phyloP scores from a whole-genome alignment of 2,888 invertebrate species.

The Plebejus melissa region DNA sequence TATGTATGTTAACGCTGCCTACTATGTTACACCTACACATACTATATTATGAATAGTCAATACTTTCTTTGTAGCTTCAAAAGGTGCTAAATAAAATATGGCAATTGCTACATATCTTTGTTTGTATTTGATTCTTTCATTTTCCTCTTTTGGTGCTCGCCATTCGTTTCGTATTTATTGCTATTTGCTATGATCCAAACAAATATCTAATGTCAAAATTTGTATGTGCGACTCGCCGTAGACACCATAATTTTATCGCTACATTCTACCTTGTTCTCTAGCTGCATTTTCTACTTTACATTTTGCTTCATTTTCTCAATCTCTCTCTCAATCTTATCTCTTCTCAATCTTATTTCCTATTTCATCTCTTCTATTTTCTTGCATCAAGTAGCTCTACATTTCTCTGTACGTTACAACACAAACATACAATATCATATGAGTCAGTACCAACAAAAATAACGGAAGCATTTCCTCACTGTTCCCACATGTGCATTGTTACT shows the following conservation, averaged over 20 bases:
- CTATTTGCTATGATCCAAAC: background rate
- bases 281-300: too few relatives aligned
- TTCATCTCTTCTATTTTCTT: background rate
- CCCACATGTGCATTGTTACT: slow-evolving; percentile 36
- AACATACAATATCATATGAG: background rate
- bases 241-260: too few relatives aligned
- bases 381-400: background rate
- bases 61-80: background rate
- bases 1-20: background rate
- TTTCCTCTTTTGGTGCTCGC: background rate
- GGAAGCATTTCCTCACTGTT: slow-evolving; percentile 30
- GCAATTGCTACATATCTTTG: background rate
- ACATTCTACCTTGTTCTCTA: too few relatives aligned
- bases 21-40: slow-evolving; percentile 4
- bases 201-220: too few relatives aligned
- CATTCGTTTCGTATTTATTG: background rate
- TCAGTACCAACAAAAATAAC: background rate
- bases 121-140: background rate
- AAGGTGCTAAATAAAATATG: background rate
- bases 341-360: too few relatives aligned
- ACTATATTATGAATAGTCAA: background rate
- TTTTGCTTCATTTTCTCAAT: too few relatives aligned
- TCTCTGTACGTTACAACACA: background rate
- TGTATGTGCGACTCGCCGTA: too few relatives aligned
- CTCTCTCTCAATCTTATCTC: too few relatives aligned